These are phyloP conservation scores for Nephotettix cincticeps DNA, from an alignment of 1,140 invertebrate species.

Conservation along the genomic window DNA sequence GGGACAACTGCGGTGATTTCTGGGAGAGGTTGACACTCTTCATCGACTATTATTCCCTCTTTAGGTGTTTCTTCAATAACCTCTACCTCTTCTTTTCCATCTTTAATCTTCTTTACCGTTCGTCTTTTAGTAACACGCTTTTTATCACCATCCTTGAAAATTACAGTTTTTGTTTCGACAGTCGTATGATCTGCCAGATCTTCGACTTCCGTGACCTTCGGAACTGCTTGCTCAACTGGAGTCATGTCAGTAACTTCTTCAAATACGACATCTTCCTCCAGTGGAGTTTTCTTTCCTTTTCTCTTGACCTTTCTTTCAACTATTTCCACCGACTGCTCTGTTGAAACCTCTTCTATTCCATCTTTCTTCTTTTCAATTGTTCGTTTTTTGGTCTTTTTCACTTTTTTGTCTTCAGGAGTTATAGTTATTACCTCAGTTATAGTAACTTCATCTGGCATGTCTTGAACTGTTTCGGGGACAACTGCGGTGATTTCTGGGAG, in stretches of 20 bases:
- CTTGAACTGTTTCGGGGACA: conserved; percentile 33
- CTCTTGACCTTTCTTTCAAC: conserved; percentile 38
- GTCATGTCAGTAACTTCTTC: conserved; percentile 31
- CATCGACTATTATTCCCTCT: conserved; percentile 29
- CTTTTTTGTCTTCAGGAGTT: conserved; percentile 28
- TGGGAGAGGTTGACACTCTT: conserved; percentile 11
- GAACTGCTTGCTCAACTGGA: neutral
- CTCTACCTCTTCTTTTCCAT: conserved; percentile 40
- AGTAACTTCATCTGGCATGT: conserved; percentile 43
- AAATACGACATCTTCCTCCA: conserved; percentile 33
- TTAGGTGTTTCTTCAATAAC: conserved; percentile 36
- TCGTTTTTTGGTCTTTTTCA: conserved; percentile 26
- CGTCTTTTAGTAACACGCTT: conserved; percentile 46
- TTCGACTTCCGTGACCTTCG: conserved; percentile 27
- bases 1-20: conserved; percentile 23
- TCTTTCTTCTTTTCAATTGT: conserved; percentile 26
- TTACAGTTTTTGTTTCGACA: conserved; percentile 36
- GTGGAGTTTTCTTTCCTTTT: neutral
- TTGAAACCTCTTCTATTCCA: conserved; percentile 22
- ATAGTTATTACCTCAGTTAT: conserved; percentile 46
- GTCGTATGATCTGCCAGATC: conserved; percentile 32
- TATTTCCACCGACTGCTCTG: conserved; percentile 13
- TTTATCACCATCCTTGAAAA: conserved; percentile 35
- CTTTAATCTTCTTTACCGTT: conserved; percentile 34
- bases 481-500: conserved; percentile 31